Conservation (phyloP, 2,888 invertebrate species). For the Lithophane leautieri region DNA sequence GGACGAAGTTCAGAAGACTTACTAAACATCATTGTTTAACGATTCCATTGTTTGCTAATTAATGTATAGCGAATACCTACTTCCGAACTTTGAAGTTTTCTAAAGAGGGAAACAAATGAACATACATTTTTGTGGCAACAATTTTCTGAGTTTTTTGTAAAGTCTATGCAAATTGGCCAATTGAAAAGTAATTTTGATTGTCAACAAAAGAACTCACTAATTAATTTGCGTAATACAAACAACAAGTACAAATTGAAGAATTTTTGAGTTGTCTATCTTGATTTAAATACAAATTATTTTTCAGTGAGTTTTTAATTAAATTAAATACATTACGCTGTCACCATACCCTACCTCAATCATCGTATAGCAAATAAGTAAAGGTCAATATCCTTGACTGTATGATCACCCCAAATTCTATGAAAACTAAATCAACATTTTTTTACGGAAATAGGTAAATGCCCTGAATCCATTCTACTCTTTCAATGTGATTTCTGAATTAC, state of each 20-base stretch:
- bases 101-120: neutral
- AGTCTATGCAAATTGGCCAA: neutral
- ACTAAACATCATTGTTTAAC: slow-evolving; percentile 23
- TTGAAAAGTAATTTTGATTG: neutral
- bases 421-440: neutral
- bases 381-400: neutral
- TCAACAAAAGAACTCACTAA: neutral
- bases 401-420: neutral
- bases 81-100: slow-evolving; percentile 15
- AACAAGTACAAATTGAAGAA: neutral
- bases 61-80: slow-evolving; percentile 7
- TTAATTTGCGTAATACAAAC: neutral
- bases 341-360: neutral
- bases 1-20: slow-evolving; percentile 25
- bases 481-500: neutral
- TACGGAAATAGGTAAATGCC: neutral
- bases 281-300: neutral
- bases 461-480: neutral
- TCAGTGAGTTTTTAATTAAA: neutral
- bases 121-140: neutral
- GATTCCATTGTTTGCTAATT: slow-evolving; percentile 14
- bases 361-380: neutral
- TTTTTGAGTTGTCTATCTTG: neutral
- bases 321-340: neutral
- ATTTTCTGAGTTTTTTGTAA: neutral